Base-by-base conservation (phyloP, 2,113 vertebrate genomes). In the Alexandromys fortis region DNA sequence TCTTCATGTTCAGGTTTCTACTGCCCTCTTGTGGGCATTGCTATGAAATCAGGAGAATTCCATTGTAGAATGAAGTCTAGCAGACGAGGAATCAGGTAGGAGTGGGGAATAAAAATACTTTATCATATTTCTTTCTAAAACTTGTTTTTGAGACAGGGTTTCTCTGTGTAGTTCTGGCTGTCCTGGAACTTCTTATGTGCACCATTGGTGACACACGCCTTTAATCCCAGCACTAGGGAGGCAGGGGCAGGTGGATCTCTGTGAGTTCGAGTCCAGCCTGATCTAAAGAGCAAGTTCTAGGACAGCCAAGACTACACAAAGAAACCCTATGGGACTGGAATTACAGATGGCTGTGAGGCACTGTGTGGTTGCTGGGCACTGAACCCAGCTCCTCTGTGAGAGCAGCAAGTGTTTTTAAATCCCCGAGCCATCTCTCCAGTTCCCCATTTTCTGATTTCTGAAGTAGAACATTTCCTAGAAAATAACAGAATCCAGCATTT, bases 11-110 rank as follows among this genome's bases (percentile, higher is more conserved):
- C 58, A 1, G 86, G 81, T 77, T 93, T 97, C 94, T 95, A 55
- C 94, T 89, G 96, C 97, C 97, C 97, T 95, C 97, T 96, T 16
- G 93, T 95, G 97, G 96, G 33, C n/a, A 28, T 16, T 30, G 65
- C 79, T 30, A 47, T 0, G 0, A 33, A 52, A 28, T 58, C 21
- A 0, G 2, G 83, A 79, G 19, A 55, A 0, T 52, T 75, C 38
- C 0, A 30, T 33, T 72, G 35, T 0, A 42, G 61, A 19, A 47
- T 86, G 7, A 17, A 22, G 30, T 2, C n/a, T 38, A 12, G 35
- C 42, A 5, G 33, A 38, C 16, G 70, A 26, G 58, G 17, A 38
- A 61, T 21, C 10, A 11, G 58, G 17, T 4, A 2, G 11, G 35
- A 96, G 33, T 11, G 42, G 47, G 58, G 38, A 73, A 35, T 10